Base-by-base conservation (phyloP, 2,888 invertebrate species). In the Scaptomyza polygonia region DNA sequence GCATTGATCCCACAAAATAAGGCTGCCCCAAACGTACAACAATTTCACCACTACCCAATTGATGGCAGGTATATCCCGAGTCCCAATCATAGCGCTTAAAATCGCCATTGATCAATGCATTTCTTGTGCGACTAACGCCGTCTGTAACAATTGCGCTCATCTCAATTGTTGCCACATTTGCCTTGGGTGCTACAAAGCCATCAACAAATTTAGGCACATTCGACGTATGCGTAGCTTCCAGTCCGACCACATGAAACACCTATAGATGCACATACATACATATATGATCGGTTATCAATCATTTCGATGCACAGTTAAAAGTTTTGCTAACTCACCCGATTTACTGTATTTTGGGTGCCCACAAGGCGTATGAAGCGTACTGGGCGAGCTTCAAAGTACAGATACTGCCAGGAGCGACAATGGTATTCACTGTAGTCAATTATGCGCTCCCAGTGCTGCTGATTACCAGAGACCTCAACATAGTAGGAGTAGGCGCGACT, bases 61-160 rank as follows among this genome's bases (percentile, higher is more conserved):
- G 98, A 93, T 99, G 98, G 92, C 98, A 99, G 5, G 98, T 99
- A 92, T 99, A 99, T 71, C 99, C 99, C 56, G 96, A 97, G 92
- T 99, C 99, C 99, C 99, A 99, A 93, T 99, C 98, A 92, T 99
- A 99, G 92, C 97, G 96, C 87, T 95, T 94, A 56, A 95, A 97
- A 91, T 99, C 98, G 12, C 99, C 99, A 93, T 99, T 99, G 65
- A 99, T 94, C 11, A 99, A 93, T 0, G 98, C 97, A 93, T 99
- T 98, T 76, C 99, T 94, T 47, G 96, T 96, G 11, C 99, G 96
- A 88, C 95, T 95, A 67, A 99, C 99, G 62, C 99, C 99, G 93
- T 99, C 99, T 43, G 97, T 96, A 65, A 99, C 99, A 82, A 95
- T 95, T 2, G 99, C 99, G 91, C 97, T 96, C 86, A 95, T 95